Percentiles rank a stretch among this genome's conserved stretches.
Conservation (phyloP, 1,140 invertebrate species). For the Eubasilissa regina region DNA sequence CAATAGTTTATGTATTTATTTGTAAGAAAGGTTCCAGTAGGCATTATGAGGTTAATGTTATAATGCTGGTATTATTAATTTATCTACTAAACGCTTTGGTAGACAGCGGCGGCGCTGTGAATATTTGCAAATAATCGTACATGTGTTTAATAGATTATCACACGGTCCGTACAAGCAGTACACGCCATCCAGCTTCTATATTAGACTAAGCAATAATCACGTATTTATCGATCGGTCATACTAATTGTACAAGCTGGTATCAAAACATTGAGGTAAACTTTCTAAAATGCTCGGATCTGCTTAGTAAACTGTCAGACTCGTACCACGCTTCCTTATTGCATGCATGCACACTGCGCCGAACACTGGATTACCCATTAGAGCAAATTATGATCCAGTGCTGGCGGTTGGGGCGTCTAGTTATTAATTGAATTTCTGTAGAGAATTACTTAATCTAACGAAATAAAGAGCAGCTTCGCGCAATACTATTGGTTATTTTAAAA, state of each 20-base stretch:
- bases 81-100: too few species aligned
- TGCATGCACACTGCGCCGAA: background rate
- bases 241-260: conserved; percentile 49
- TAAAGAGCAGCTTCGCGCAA: too few species aligned
- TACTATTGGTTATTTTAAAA: too few species aligned
- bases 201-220: conserved; percentile 23
- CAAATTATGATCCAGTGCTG: conserved; percentile 26
- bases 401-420: background rate
- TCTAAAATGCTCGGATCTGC: conserved; percentile 37
- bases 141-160: background rate
- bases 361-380: conserved; percentile 22
- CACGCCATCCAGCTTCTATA: background rate
- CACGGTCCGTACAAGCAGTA: background rate
- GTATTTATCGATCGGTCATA: conserved; percentile 47
- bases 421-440: conserved; percentile 22
- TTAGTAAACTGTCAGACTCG: conserved; percentile 30
- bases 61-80: too few species aligned
- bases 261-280: conserved; percentile 40
- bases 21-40: too few species aligned
- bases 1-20: too few species aligned
- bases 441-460: conserved; percentile 4
- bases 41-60: too few species aligned
- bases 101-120: too few species aligned
- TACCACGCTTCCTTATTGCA: conserved; percentile 22
- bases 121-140: background rate